Percentiles rank a stretch among this genome's conserved stretches.
These are phyloP conservation scores for Drosophila simulans DNA, from an alignment of 1,140 invertebrate species.

Conservation along the genomic window DNA sequence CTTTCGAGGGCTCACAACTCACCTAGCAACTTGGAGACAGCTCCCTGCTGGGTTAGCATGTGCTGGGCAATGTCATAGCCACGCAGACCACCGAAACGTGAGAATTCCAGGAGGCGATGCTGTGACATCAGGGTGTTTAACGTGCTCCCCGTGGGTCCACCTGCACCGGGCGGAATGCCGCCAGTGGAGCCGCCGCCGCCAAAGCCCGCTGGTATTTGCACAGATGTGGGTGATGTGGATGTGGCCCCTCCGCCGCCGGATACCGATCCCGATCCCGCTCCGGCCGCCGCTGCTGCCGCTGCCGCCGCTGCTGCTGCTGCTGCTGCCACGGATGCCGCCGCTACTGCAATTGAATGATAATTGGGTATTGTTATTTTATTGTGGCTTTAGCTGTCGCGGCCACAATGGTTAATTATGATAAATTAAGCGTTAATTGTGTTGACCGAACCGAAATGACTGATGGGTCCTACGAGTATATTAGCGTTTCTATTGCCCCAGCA, in stretches of 20 bases:
- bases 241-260: constrained; percentile 37
- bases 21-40: constrained; percentile 95
- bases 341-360: constrained; percentile 82
- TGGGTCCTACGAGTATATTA: constrained; percentile 12
- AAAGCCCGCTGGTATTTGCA: constrained; percentile 84
- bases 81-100: constrained; percentile 92
- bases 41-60: constrained; percentile 95
- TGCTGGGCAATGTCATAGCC: constrained; percentile 96
- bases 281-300: constrained; percentile 36
- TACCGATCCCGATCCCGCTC: constrained; percentile 47
- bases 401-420: constrained; percentile 83
- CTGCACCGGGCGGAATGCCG: constrained; percentile 59
- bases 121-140: constrained; percentile 89
- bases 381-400: constrained; percentile 34
- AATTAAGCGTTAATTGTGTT: constrained; percentile 82
- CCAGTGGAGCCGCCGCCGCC: constrained; percentile 50
- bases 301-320: constrained; percentile 54
- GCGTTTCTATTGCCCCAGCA: no score
- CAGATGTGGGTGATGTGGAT: constrained; percentile 68
- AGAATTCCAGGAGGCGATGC: constrained; percentile 92
- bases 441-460: constrained; percentile 61
- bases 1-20: constrained; percentile 83
- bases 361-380: constrained; percentile 75
- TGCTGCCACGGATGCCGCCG: constrained; percentile 55
- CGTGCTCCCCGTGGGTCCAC: constrained; percentile 85